These are phyloP conservation scores for Morpho helenor DNA, from an alignment of 2,888 invertebrate species.

Conservation along the genomic window DNA sequence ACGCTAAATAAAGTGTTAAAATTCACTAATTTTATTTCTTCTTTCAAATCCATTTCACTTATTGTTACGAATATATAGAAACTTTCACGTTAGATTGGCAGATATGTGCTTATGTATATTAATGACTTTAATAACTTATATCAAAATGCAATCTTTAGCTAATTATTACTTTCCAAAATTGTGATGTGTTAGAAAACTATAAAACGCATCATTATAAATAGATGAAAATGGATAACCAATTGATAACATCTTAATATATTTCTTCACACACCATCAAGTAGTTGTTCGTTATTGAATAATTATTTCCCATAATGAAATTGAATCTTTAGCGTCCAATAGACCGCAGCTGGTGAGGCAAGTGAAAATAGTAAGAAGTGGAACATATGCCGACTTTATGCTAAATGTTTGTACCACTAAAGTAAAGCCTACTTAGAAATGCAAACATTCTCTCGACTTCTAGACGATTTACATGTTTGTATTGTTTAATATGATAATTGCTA, in stretches of 20 bases:
- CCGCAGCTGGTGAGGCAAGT: conserved; percentile 27
- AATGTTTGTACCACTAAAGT: conserved; percentile 18
- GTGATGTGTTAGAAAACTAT: neutral
- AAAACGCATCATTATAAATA: neutral
- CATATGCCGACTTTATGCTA: conserved; percentile 20
- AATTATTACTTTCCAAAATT: conserved; percentile 3
- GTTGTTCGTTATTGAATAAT: conserved; percentile 19
- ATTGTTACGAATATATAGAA: no score
- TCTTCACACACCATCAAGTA: conserved; percentile 14
- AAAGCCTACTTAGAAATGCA: conserved; percentile 13
- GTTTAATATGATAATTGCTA: conserved; percentile 9
- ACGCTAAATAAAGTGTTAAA: no score
- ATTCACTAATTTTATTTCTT: no score
- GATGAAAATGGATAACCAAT: neutral
- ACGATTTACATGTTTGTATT: conserved; percentile 14
- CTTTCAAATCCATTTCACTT: no score
- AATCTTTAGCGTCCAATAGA: conserved; percentile 25
- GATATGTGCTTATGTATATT: no score
- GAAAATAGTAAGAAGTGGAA: conserved; percentile 28
- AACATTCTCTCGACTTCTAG: conserved; percentile 2
- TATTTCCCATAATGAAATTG: conserved; percentile 25
- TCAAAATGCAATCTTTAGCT: conserved; percentile 4
- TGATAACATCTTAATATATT: conserved; percentile 14
- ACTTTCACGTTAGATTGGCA: no score
- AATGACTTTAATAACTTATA: conserved; percentile 5